Percentiles rank a stretch among this genome's conserved stretches.
Conservation (phyloP, 2,113 vertebrate species). For the Scomber scombrus region DNA sequence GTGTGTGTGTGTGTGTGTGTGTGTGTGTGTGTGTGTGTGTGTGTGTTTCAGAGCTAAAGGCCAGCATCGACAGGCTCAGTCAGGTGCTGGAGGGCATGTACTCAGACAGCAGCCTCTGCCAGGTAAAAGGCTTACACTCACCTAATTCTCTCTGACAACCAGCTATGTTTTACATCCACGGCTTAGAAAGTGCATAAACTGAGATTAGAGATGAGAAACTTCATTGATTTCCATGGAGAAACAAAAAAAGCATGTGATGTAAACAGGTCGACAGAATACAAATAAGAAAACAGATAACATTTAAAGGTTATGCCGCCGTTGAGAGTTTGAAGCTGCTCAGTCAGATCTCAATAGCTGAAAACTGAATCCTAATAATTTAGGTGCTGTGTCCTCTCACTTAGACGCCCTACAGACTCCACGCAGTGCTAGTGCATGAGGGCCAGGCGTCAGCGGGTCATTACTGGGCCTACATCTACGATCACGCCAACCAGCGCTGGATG, state of each 20-base stretch:
- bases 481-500: slow-evolving; percentile 90
- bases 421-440: slow-evolving; percentile 95
- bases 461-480: slow-evolving; percentile 96
- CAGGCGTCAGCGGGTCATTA: slow-evolving; percentile 97
- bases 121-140: slow-evolving; percentile 84
- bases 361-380: neutral
- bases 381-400: slow-evolving; percentile 69
- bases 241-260: neutral
- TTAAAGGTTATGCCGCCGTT: neutral
- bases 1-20: slow-evolving; percentile 24
- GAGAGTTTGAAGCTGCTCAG: too few species aligned
- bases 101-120: slow-evolving; percentile 90
- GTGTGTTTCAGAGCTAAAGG: slow-evolving; percentile 89
- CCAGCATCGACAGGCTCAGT: slow-evolving; percentile 85
- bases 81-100: slow-evolving; percentile 91
- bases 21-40: slow-evolving; percentile 42
- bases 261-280: slow-evolving; percentile 6
- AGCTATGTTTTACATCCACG: slow-evolving; percentile 3
- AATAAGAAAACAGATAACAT: neutral
- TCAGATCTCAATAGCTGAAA: neutral
- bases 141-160: slow-evolving; percentile 23
- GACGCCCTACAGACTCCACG: slow-evolving; percentile 95
- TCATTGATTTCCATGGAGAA: neutral
- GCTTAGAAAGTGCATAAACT: neutral
- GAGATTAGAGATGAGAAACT: slow-evolving; percentile 13